Evolutionary conservation across 2,888 invertebrate species (phyloP).

Genomic region (Microctonus brassicae): DNA sequence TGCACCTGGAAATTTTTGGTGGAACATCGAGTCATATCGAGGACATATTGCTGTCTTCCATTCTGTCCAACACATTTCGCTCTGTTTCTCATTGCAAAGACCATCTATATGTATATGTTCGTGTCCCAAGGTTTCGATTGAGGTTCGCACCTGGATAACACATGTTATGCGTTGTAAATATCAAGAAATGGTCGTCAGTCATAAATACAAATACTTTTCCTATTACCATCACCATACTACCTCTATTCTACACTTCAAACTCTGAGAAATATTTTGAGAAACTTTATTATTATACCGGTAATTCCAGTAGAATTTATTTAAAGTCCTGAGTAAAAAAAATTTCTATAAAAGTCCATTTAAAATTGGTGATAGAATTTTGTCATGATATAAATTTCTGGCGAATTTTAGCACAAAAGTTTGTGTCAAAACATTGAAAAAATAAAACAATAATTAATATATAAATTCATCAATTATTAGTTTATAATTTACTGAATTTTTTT

Average conservation of each 20-base stretch:
- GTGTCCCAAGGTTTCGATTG: slow-evolving; percentile 47
- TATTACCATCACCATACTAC: not conserved
- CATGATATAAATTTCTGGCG: too few species aligned
- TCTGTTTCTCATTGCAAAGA: not conserved
- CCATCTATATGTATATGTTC: slow-evolving; percentile 17
- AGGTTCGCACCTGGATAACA: slow-evolving; percentile 58
- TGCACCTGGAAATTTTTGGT: slow-evolving; percentile 33
- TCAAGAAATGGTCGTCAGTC: slow-evolving; percentile 9
- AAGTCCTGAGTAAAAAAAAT: too few species aligned
- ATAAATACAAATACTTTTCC: not conserved
- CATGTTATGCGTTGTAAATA: slow-evolving; percentile 48
- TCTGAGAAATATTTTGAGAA: too few species aligned
- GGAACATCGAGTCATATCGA: slow-evolving; percentile 8
- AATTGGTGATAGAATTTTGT: too few species aligned
- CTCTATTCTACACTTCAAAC: not conserved
- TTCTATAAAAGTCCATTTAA: too few species aligned
- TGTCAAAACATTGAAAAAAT: too few species aligned
- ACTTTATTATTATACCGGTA: too few species aligned
- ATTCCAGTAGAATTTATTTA: too few species aligned
- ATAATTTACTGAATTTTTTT: too few species aligned
- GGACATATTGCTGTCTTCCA: not conserved
- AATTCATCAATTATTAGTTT: too few species aligned
- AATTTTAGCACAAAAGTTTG: too few species aligned
- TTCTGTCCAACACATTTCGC: not conserved
- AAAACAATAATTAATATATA: too few species aligned